Evolutionary conservation across 1,140 invertebrate genomes (phyloP), one percentile per base, ranked within the genome.

Genomic region (silkworm (Bombyx mori)): DNA sequence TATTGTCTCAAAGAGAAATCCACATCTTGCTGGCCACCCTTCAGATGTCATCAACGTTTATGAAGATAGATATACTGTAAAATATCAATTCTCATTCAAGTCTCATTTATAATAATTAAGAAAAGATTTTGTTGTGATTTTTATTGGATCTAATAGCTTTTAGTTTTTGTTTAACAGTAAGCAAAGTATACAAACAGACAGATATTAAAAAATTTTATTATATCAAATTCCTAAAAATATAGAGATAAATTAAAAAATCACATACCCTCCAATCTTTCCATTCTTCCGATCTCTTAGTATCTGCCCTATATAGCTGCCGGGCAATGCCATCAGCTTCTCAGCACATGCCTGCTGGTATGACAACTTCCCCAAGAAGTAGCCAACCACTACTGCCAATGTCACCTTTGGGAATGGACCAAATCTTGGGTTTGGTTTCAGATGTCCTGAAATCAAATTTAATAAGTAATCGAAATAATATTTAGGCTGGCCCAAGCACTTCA

Each of bases 351-450:
- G 74, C 75, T 93, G 92, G 67, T 95, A 95, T 1, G 93, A 94
- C 47, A 94, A 83, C 83, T 94, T 94, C 4, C 94, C 94, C 1
- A 93, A 49, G 68, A 95, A 91, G 81, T 94, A 95, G 7, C 93
- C 93, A n/a, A 93, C 50, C 7, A 93, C 75, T 22, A 90, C 90
- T 12, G 91, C 91, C 50, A 90, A 73, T 1, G 90, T 75, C 12
- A 93, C 89, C 83, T 94, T 94, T 6, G 93, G 92, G 45, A 88
- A 81, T 2, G 92, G 83, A 0, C 93, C 93, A 75, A 90, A 94
- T 51, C 88, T 87, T 8, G 89, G 70, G 77, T 89, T 90, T 7
- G 88, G 79, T 66, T 89, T 89, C 7, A 92, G 77, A 61, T 88
- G 68, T 57, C 82, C 83, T 85, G 73, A 1, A 66, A 65, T 56